Evolutionary conservation across 2,888 invertebrate genomes (phyloP).

Genomic region (Entomobrya multifasciata): DNA sequence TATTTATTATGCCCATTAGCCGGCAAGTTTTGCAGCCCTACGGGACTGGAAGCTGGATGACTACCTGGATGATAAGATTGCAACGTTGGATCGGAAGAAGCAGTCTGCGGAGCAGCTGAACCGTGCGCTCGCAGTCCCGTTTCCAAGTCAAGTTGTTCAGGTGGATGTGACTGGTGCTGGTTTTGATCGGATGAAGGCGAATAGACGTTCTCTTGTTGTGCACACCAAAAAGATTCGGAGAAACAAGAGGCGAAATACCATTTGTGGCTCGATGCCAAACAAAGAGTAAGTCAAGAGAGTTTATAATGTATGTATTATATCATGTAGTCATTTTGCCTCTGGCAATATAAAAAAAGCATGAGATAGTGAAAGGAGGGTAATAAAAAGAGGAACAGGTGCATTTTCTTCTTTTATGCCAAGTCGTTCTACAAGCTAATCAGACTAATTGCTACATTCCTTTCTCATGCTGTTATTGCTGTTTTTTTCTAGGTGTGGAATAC

Average conservation of each 20-base stretch:
- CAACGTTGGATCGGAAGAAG: conserved; percentile 76
- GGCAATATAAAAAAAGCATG: not conserved
- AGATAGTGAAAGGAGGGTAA: too few species aligned
- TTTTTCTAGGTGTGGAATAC: conserved; percentile 79
- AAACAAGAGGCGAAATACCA: conserved; percentile 79
- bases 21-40: conserved; percentile 79
- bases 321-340: not conserved
- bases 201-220: conserved; percentile 79
- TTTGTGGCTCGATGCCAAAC: conserved; percentile 79
- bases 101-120: conserved; percentile 75
- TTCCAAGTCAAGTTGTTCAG: conserved; percentile 78
- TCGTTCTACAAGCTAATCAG: conserved; percentile 64
- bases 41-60: conserved; percentile 80
- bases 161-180: conserved; percentile 79
- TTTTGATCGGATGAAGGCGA: conserved; percentile 79
- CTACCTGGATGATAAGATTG: conserved; percentile 79
- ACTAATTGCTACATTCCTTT: conserved; percentile 66
- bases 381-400: conserved; percentile 31
- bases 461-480: conserved; percentile 6
- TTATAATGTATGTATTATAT: not conserved
- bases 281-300: conserved; percentile 78
- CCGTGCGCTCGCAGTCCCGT: conserved; percentile 74
- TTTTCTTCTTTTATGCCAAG: not conserved
- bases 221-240: conserved; percentile 79
- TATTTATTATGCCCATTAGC: conserved; percentile 56